These are phyloP conservation scores for Pipistrellus kuhlii DNA, from an alignment of 2,797 vertebrate species.

Conservation along the genomic window DNA sequence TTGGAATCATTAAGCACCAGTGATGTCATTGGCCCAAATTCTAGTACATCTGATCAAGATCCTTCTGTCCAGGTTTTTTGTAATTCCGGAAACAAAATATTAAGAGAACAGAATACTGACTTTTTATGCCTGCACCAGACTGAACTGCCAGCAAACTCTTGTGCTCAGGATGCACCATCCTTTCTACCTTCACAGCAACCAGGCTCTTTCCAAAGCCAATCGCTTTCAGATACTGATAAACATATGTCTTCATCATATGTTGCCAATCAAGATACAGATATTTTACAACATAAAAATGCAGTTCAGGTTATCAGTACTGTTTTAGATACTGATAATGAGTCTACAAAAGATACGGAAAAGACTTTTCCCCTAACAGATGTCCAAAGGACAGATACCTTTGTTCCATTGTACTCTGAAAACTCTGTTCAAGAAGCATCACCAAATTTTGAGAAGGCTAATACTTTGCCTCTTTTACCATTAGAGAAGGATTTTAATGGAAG, in stretches of 20 bases:
- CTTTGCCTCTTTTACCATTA: constrained; percentile 53
- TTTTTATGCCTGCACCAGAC: constrained; percentile 79
- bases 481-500: constrained; percentile 82
- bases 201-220: constrained; percentile 81
- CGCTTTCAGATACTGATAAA: constrained; percentile 81
- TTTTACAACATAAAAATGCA: constrained; percentile 83
- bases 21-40: constrained; percentile 82
- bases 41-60: constrained; percentile 82
- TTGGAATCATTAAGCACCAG: constrained; percentile 79
- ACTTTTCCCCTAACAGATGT: constrained; percentile 75
- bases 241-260: constrained; percentile 74
- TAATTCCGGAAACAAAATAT: constrained; percentile 83
- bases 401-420: constrained; percentile 80
- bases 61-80: constrained; percentile 62
- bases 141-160: constrained; percentile 80
- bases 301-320: constrained; percentile 73
- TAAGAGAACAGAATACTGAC: constrained; percentile 85
- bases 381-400: constrained; percentile 77
- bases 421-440: constrained; percentile 77
- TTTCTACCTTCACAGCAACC: constrained; percentile 83
- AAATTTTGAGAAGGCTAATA: constrained; percentile 80
- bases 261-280: constrained; percentile 81
- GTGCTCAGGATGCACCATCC: constrained; percentile 80
- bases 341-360: constrained; percentile 84
- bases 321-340: constrained; percentile 77